Conservation (phyloP, 2,113 vertebrate species). For the Alethe diademata region DNA sequence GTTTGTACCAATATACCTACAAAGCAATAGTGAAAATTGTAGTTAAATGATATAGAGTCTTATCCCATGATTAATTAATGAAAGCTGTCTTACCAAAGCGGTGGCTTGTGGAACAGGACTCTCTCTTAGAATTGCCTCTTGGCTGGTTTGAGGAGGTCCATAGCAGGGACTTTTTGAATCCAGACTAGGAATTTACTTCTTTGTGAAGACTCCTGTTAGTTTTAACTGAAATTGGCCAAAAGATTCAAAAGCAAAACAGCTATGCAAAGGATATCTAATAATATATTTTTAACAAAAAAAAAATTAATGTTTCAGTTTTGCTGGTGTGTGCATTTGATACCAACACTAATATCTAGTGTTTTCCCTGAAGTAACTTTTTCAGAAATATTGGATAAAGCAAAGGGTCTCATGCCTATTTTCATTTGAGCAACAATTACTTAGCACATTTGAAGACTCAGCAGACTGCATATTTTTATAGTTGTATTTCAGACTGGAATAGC, state of each 20-base stretch:
- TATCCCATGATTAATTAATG: neutral
- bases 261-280: neutral
- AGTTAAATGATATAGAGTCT: neutral
- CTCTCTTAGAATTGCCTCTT: neutral
- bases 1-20: neutral
- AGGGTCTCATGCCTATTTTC: neutral
- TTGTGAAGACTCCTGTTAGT: neutral
- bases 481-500: neutral
- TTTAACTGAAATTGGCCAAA: neutral
- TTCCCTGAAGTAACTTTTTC: neutral
- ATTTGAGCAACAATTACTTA: neutral
- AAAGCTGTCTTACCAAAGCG: neutral
- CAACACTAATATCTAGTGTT: neutral
- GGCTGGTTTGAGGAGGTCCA: neutral
- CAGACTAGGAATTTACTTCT: neutral
- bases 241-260: neutral
- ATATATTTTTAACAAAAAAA: neutral
- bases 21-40: neutral
- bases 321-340: neutral
- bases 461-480: neutral
- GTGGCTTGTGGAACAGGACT: neutral
- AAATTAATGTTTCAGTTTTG: neutral
- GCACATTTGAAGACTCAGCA: neutral
- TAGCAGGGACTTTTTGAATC: neutral
- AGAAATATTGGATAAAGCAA: neutral